A percentile compares a stretch with the other conserved stretches of the same genome.
Evolutionary conservation across 2,113 vertebrate species (phyloP).

Genomic region (Erinaceus europaeus): DNA sequence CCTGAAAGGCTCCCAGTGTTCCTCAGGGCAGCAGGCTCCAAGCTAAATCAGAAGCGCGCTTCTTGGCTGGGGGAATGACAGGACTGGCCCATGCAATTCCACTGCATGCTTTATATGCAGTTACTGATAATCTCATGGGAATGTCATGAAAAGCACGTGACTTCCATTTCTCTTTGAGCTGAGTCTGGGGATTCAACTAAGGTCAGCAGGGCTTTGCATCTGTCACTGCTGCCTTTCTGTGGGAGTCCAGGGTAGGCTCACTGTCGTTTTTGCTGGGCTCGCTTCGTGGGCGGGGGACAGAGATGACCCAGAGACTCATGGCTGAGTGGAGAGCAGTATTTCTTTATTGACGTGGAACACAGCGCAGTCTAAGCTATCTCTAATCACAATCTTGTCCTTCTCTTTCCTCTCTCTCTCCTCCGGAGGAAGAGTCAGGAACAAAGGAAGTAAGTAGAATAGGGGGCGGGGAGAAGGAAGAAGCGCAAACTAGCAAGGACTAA

Average conservation of each 20-base stretch:
- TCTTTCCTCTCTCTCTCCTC: too few species aligned
- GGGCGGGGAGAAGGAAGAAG: too few species aligned
- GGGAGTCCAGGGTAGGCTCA: neutral
- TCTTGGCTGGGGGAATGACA: slow-evolving; percentile 8
- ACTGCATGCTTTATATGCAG: slow-evolving; percentile 45
- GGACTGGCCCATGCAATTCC: neutral
- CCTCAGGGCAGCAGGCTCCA: slow-evolving; percentile 52
- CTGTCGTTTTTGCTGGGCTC: too few species aligned
- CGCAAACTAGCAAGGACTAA: too few species aligned
- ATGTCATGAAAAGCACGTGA: slow-evolving; percentile 66
- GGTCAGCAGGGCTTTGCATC: neutral
- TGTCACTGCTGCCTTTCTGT: neutral
- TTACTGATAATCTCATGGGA: slow-evolving; percentile 55
- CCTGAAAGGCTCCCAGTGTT: slow-evolving; percentile 59
- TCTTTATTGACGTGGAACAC: too few species aligned
- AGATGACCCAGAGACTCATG: too few species aligned
- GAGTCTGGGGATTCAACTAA: neutral
- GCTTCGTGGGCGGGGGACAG: too few species aligned
- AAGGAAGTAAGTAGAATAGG: too few species aligned
- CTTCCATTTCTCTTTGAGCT: slow-evolving; percentile 31
- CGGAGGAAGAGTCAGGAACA: too few species aligned
- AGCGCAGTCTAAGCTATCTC: too few species aligned
- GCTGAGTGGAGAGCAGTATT: too few species aligned
- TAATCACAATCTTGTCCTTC: too few species aligned
- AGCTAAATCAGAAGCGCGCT: slow-evolving; percentile 76